Evolutionary conservation across 2,888 invertebrate genomes (phyloP), one percentile per base, ranked within the genome.

Genomic region (Nephrotoma appendiculata): DNA sequence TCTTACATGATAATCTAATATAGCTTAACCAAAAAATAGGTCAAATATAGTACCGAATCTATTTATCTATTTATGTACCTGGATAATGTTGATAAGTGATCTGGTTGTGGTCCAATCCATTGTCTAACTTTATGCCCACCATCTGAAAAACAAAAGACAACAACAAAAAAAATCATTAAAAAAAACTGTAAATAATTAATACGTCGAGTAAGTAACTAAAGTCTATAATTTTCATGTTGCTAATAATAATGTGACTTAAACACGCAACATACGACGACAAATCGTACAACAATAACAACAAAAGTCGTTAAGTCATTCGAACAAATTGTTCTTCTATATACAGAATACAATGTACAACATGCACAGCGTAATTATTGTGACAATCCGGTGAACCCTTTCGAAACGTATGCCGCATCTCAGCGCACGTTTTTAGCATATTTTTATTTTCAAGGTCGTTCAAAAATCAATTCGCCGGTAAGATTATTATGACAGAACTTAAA

Each of bases 51-150:
- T 31, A 31, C 1, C 31, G 3, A 31, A 31, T 3, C 31, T 1
- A 31, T 2, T 31, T 31, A 31, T 31, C 31, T 3, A 31, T 31
- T 31, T 31, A 83, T 11, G 12, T 83, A 86, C 87, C 87, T 87
- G 19, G 87, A 86, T 19, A 87, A 84, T 48, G 87, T 87, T 83
- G 87, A 87, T 52, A 86, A 15, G 19, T 87, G 87, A 86, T 87
- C 87, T 83, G 41, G 84, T 45, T 85, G 85, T 12, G 42, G 43
- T 19, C 85, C 85, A 0, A 85, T 85, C 85, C 85, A 85, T 85
- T 85, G 85, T 44, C 85, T 85, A 19, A 85, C 6, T 85, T 85
- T 85, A 19, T 44, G 85, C 6, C 85, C 85, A 85, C 85, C 85
- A 19, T 85, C 85, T 85, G 45, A 19, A 85, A 44, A 31, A 31